These are phyloP conservation scores for Falco biarmicus DNA, from an alignment of 2,797 vertebrate species.

Conservation along the genomic window DNA sequence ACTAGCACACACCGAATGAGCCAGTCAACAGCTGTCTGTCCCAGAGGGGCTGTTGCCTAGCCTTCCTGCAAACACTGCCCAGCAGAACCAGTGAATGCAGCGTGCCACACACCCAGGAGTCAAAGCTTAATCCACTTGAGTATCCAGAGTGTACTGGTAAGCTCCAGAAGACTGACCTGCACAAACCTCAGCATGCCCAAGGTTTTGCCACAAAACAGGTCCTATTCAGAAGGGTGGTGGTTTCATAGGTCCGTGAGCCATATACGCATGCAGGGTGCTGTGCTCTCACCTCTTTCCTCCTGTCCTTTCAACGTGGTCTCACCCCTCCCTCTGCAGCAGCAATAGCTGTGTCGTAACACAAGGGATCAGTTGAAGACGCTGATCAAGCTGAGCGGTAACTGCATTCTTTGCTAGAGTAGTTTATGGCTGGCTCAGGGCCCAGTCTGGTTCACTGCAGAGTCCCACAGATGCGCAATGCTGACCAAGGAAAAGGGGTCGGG, in stretches of 20 bases:
- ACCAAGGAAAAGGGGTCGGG: background rate
- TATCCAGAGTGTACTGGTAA: background rate
- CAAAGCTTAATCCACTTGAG: background rate
- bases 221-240: background rate
- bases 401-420: background rate
- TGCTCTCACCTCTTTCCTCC: background rate
- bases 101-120: background rate
- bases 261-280: background rate
- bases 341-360: background rate
- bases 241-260: background rate
- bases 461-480: background rate
- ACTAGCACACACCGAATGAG: background rate
- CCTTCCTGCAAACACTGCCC: background rate
- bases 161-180: background rate
- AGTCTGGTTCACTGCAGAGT: background rate
- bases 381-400: background rate
- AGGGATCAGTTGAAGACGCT: background rate
- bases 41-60: rapidly evolving
- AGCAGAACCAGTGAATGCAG: background rate
- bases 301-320: background rate
- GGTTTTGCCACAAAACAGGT: background rate
- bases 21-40: background rate
- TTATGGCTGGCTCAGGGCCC: background rate
- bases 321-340: background rate
- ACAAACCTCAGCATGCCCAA: background rate